Percentiles rank a stretch among this genome's conserved stretches.
Evolutionary conservation across 1,140 invertebrate genomes (phyloP).

Genomic region (Diorhabda carinulata): DNA sequence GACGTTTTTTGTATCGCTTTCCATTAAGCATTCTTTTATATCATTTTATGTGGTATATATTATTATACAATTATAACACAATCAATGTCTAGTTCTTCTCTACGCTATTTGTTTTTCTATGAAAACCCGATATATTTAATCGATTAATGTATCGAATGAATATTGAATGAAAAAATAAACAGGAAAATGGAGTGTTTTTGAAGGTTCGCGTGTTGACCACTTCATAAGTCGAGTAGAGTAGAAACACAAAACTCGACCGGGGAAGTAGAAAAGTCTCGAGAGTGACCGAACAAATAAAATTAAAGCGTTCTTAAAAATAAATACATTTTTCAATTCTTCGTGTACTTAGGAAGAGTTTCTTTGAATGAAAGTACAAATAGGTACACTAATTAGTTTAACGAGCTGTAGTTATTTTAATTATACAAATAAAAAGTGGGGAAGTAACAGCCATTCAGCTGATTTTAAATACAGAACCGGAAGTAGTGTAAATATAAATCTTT

Average conservation of each 20-base stretch:
- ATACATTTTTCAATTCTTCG: slow-evolving; percentile 18
- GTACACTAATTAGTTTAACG: slow-evolving; percentile 34
- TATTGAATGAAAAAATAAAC: neutral
- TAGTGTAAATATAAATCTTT: no score
- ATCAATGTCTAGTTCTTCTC: no score
- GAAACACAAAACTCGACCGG: neutral
- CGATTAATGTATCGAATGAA: no score
- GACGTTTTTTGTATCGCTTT: no score
- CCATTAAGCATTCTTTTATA: no score
- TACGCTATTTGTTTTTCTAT: no score
- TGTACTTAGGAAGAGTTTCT: slow-evolving; percentile 10
- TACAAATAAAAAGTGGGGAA: slow-evolving; percentile 10
- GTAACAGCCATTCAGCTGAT: no score
- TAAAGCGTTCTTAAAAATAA: slow-evolving; percentile 24
- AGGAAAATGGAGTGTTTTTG: slow-evolving; percentile 14
- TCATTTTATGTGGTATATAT: no score
- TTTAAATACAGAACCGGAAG: no score
- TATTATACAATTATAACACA: no score
- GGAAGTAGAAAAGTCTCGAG: neutral
- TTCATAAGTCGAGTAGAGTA: slow-evolving; percentile 37
- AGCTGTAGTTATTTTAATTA: slow-evolving; percentile 33
- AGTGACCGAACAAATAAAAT: slow-evolving; percentile 28
- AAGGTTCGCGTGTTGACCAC: slow-evolving; percentile 23
- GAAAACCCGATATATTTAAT: no score
- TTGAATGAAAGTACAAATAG: slow-evolving; percentile 24